Conservation (phyloP, 2,888 invertebrate species). For the Lepas anatifera region DNA sequence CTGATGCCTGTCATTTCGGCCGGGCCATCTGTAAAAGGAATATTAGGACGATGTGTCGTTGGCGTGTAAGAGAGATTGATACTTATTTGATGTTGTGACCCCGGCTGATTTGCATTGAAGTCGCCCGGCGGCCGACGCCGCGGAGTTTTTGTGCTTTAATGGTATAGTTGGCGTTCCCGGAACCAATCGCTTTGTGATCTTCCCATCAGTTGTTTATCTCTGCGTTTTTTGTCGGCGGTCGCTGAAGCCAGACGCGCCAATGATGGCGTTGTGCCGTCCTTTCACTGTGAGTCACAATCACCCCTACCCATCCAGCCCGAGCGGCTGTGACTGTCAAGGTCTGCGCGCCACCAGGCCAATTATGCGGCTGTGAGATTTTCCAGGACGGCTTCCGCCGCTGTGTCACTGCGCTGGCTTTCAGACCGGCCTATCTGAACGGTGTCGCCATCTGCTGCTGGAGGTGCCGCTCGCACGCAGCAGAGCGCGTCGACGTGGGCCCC, state of each 20-base stretch:
- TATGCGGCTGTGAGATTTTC: not conserved
- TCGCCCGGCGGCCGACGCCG: not conserved
- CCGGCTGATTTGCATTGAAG: not conserved
- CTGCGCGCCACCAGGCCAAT: not conserved
- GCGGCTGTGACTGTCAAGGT: not conserved
- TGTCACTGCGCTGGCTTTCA: no score
- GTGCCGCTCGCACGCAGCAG: no score
- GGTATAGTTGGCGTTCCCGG: not conserved
- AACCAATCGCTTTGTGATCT: not conserved
- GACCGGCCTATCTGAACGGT: not conserved
- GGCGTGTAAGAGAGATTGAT: constrained; percentile 4
- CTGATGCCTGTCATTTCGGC: not conserved
- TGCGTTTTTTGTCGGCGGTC: not conserved
- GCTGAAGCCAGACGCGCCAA: no score
- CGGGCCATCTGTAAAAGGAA: not conserved
- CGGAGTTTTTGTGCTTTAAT: not conserved
- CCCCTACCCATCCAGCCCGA: not conserved
- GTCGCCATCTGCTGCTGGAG: not conserved
- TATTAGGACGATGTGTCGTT: not conserved
- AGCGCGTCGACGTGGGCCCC: no score
- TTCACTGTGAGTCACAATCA: no score
- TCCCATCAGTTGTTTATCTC: not conserved
- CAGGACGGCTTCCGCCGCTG: not conserved
- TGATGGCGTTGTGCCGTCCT: no score
- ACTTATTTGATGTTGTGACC: not conserved